Conservation (phyloP, 2,888 invertebrate genomes). For the Oligia strigilis region DNA sequence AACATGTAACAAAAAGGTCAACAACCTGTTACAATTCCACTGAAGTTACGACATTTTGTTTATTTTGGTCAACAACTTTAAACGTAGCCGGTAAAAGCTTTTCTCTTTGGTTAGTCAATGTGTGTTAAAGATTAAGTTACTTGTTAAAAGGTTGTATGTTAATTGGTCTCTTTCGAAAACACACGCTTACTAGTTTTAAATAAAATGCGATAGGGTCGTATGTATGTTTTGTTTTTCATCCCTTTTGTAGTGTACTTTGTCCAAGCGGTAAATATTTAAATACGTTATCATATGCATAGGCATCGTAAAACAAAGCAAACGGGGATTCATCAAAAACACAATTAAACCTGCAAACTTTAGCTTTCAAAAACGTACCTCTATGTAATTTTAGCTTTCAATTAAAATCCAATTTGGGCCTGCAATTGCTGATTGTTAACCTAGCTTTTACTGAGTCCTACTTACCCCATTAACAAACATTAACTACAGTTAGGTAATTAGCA, state of each 20-base stretch:
- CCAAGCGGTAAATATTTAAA: not conserved
- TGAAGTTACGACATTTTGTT: conserved; percentile 52
- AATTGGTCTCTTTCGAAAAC: not conserved
- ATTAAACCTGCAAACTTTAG: not conserved
- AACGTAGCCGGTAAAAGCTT: conserved; percentile 27
- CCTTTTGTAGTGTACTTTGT: not conserved
- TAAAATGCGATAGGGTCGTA: not conserved
- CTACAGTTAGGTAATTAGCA: conserved; percentile 28
- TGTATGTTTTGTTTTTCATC: not conserved
- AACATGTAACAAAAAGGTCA: conserved; percentile 42
- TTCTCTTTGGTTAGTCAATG: conserved; percentile 37
- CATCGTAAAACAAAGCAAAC: not conserved
- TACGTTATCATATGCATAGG: not conserved
- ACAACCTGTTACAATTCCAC: conserved; percentile 50
- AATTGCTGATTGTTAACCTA: conserved; percentile 14
- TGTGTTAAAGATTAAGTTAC: not conserved
- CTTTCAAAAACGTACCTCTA: conserved; percentile 2
- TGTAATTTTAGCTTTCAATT: conserved; percentile 3
- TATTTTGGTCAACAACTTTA: conserved; percentile 34
- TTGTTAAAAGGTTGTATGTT: conserved; percentile 4
- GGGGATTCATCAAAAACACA: conserved; percentile 4
- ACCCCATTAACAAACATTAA: conserved; percentile 31
- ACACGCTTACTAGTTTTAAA: no score
- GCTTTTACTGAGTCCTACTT: conserved; percentile 36
- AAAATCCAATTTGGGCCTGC: conserved; percentile 18